phyloP scores from a whole-genome alignment of 2,113 vertebrate genomes.

The Burhinus bistriatus region DNA sequence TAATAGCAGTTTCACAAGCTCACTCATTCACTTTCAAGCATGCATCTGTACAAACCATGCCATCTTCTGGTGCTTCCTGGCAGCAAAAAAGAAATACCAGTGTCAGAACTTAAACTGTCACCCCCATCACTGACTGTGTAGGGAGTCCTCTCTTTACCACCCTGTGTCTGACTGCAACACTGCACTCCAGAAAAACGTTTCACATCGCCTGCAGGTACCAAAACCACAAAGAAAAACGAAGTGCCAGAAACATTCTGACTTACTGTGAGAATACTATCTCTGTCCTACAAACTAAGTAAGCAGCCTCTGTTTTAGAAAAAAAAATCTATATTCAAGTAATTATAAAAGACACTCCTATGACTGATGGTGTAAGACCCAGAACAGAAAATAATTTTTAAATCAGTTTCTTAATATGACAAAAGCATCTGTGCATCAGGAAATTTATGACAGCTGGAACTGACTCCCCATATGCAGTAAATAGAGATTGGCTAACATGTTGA shows the following conservation, averaged over 20 bases:
- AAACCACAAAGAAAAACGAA: neutral
- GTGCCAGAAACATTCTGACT: neutral
- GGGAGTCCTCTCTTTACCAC: neutral
- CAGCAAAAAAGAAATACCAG: slow-evolving; percentile 60
- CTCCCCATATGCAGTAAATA: neutral
- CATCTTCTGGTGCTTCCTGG: slow-evolving; percentile 84
- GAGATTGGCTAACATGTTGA: neutral
- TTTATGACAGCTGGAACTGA: neutral
- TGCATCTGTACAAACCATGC: slow-evolving; percentile 82
- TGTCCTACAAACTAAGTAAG: neutral
- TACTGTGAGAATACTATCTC: neutral
- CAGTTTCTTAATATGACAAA: neutral
- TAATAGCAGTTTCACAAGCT: slow-evolving; percentile 73
- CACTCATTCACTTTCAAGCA: slow-evolving; percentile 42
- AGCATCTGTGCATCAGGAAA: neutral
- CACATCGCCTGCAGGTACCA: neutral
- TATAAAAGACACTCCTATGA: neutral
- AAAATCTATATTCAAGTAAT: neutral
- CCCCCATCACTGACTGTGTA: neutral
- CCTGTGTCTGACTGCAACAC: neutral
- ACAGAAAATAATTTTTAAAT: neutral
- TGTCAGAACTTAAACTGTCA: slow-evolving; percentile 46
- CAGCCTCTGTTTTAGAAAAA: neutral
- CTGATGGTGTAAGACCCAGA: neutral
- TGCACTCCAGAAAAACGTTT: neutral